Conservation (phyloP, 2,113 vertebrate genomes). For the Lepisosteus osseus region DNA sequence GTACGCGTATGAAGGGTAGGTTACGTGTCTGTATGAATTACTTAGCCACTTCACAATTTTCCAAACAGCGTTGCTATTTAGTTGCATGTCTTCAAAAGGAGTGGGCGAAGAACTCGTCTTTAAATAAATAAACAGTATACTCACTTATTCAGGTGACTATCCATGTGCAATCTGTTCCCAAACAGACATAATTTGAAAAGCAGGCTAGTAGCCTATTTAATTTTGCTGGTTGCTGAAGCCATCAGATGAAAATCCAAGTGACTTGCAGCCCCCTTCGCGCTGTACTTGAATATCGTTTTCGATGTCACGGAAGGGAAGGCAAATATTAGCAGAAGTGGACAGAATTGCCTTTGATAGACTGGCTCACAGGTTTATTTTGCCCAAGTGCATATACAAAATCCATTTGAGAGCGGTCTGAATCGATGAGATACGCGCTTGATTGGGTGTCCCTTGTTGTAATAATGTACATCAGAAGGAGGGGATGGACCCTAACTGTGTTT, state of each 20-base stretch:
- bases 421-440: conserved; percentile 92
- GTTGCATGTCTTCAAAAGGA: no score
- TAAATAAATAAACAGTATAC: conserved; percentile 30
- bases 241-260: conserved; percentile 49
- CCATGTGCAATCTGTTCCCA: conserved; percentile 48
- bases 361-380: conserved; percentile 57
- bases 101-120: not conserved
- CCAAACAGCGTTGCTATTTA: no score
- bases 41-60: no score
- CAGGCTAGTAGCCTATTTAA: conserved; percentile 19
- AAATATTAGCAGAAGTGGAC: conserved; percentile 45
- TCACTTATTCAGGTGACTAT: conserved; percentile 56
- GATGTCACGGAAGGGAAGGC: conserved; percentile 19
- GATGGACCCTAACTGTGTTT: conserved; percentile 57
- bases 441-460: conserved; percentile 85
- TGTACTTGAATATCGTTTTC: conserved; percentile 32
- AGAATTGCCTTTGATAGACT: conserved; percentile 54
- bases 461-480: conserved; percentile 69
- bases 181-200: conserved; percentile 43
- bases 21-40: no score
- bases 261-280: conserved; percentile 28
- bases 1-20: no score
- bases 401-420: conserved; percentile 67
- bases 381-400: conserved; percentile 64
- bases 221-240: conserved; percentile 32